Base-by-base conservation (phyloP, 1,140 invertebrate genomes). In the Trachymyrmex septentrionalis region DNA sequence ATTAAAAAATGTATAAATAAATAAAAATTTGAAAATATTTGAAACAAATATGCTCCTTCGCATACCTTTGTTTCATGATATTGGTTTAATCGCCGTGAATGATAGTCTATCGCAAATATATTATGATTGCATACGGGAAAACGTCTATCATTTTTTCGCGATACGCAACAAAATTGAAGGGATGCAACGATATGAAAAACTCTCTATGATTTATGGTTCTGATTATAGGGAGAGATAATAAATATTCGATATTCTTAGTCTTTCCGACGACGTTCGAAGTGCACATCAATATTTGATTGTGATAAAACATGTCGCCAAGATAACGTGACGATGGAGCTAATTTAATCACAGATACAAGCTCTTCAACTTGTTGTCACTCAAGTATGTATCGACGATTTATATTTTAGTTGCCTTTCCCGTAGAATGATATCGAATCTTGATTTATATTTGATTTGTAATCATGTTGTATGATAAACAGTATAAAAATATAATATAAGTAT, bases 221-320 rank as follows among this genome's bases (percentile, higher is more conserved):
- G 48, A 48, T 14, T 38, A 50, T 44, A 44, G 38, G 38, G 67
- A 16, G 57, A 50, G 24, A 14, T 21, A 48, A 82, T n/a, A 66
- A 55, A 63, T 27, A 44, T n/a, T 34, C 30, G n/a, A 71, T 21
- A 21, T 16, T 61, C 16, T 44, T 14, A 27, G 38, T 2, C 14
- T 77, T 76, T 75, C 73, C 50, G 63, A 75, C 21, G 34, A 78
- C 38, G 10, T 61, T 77, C 75, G 27, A 53, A 12, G 21, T 50
- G 57, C 61, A 48, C 69, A 90, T 87, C 86, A 90, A 90, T 90
- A 90, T 90, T 90, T 90, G 69, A 88, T 63, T 63, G 16, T 19
- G 89, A 90, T 90, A 90, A 90, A 87, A 76, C 10, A 16, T 48
- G 57, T 87, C 75, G 63, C 19, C 75, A 48, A 89, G 89, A 90